Evolutionary conservation across 2,888 invertebrate genomes (phyloP).

Genomic region (Melipona bicolor): DNA sequence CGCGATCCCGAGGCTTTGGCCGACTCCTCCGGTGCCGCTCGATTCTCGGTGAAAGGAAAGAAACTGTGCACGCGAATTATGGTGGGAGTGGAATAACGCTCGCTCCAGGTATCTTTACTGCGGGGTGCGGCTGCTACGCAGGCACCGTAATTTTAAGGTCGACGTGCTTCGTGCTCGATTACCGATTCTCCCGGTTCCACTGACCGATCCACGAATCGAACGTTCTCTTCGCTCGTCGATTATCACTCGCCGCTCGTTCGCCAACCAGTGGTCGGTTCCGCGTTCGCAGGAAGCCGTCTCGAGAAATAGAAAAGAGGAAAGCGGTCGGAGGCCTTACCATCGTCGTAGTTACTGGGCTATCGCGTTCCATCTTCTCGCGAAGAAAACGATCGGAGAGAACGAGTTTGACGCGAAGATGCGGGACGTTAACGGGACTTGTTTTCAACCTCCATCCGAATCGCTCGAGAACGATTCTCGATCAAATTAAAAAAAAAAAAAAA

Average conservation of each 20-base stretch:
- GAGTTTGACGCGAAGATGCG: conserved; percentile 26
- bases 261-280: too few relatives aligned
- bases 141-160: conserved; percentile 50
- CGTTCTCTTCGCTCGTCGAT: too few relatives aligned
- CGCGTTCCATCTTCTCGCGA: conserved; percentile 13
- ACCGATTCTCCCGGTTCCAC: neutral
- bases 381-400: conserved; percentile 21
- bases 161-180: conserved; percentile 16
- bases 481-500: neutral
- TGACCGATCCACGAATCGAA: neutral
- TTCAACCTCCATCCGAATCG: conserved; percentile 6
- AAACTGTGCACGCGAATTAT: conserved; percentile 56
- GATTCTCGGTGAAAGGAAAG: conserved; percentile 71
- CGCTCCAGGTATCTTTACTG: conserved; percentile 15
- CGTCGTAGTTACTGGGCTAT: neutral
- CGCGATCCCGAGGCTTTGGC: conserved; percentile 4
- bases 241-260: neutral
- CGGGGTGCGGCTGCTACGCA: conserved; percentile 40
- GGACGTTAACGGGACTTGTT: conserved; percentile 48
- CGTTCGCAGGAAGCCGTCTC: neutral
- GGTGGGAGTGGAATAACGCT: conserved; percentile 66
- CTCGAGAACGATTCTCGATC: neutral
- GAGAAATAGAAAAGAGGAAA: conserved; percentile 13
- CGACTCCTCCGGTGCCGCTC: conserved; percentile 40
- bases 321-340: conserved; percentile 29